Evolutionary conservation across 1,140 invertebrate genomes (phyloP).

Genomic region (Manduca sexta): DNA sequence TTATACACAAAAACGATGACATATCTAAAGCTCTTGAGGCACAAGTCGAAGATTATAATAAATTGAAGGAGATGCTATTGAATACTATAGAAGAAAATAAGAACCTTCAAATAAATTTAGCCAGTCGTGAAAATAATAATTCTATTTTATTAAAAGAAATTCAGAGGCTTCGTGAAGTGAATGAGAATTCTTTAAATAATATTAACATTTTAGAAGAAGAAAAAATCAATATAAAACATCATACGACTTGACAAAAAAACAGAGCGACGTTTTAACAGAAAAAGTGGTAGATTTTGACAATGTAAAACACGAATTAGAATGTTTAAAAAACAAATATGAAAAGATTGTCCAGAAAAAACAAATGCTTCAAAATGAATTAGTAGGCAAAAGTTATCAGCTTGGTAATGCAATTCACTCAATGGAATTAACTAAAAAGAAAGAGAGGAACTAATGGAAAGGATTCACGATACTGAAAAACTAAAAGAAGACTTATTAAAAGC

Average conservation of each 20-base stretch:
- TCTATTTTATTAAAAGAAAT: conserved; percentile 40
- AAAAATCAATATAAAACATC: conserved; percentile 39
- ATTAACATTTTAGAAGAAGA: conserved; percentile 37
- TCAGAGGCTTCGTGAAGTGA: conserved; percentile 32
- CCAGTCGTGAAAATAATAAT: conserved; percentile 22
- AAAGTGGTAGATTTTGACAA: conserved; percentile 32
- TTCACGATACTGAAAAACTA: conserved; percentile 31
- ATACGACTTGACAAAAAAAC: conserved; percentile 37
- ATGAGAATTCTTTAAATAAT: conserved; percentile 20
- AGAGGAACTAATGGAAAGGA: conserved; percentile 27
- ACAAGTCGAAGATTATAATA: conserved; percentile 11
- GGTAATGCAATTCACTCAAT: conserved; percentile 29
- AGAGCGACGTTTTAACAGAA: conserved; percentile 30
- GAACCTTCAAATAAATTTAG: conserved; percentile 18
- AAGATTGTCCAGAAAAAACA: conserved; percentile 36
- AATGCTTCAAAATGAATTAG: conserved; percentile 33
- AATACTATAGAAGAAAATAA: conserved; percentile 21
- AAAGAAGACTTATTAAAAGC: conserved; percentile 32
- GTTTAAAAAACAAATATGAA: conserved; percentile 32
- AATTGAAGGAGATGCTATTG: conserved; percentile 15
- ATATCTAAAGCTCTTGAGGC: conserved; percentile 9
- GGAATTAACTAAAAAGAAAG: conserved; percentile 40
- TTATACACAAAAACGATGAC: conserved; percentile 16
- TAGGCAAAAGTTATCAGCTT: conserved; percentile 29
- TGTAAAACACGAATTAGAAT: conserved; percentile 28